Evolutionary conservation across 30 jellyfish, hydroid and myxozoan genomes (phyloP), one percentile per base, ranked within the genome.

Genomic region (Hydractinia echinata): DNA sequence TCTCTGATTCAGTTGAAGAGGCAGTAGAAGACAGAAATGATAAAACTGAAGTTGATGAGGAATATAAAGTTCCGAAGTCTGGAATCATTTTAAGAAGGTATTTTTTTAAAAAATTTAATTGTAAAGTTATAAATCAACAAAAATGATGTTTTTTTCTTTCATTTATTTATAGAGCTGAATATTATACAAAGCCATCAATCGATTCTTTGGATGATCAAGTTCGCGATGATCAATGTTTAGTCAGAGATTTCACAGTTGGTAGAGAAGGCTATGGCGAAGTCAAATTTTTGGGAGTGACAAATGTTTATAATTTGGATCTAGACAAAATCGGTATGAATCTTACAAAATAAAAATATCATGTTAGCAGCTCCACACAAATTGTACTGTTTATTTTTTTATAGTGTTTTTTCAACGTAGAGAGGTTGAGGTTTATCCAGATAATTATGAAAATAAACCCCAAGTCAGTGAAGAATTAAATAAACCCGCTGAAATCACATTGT

Each of bases 261-360:
- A 87, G 99, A 84, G 93, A 86, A 61, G 96, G 85, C 9, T 93
- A 93, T 70, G 99, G 99, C 7, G 95, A 87, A 80, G 99, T 88
- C 77, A 88, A 74, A 88, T 93, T 93, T 82, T 82, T 88, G 55
- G 99, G 96, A 8, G 83, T 54, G 7, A 88, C 96, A 14, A 77
- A 93, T 76, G 96, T 93, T 53, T 89, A 76, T 71, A 96, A 85
- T 53, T 61, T 93, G 73, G 79, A 93, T 73, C 86, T 93, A 50
- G 99, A 93, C 78, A 78, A 87, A 55, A 93, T 93, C 44, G 96
- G 96, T 88, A 82, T 51, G 95, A 1, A 53, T 9, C 7, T 18
- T 30, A 30, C 44, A 30, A 30, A 30, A 30, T 30, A 30, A 30
- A 30, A 30, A 30, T 30, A 0, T 58, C 69, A 11, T 58, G 15